Evolutionary conservation across 1,140 invertebrate genomes (phyloP), one percentile per base, ranked within the genome.

Genomic region (Drosophila jambulina): DNA sequence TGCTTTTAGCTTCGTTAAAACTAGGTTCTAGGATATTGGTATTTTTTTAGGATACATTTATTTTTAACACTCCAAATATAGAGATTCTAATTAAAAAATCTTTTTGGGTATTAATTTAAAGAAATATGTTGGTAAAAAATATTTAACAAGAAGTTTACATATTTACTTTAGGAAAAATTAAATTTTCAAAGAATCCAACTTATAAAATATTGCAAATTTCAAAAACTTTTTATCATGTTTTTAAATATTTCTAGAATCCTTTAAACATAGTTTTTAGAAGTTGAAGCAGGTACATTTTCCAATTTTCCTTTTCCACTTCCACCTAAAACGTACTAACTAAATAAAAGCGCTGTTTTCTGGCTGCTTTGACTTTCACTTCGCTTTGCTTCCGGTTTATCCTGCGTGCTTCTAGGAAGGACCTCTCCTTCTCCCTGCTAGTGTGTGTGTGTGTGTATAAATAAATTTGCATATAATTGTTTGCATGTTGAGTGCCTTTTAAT

Each of bases 381-480:
- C 19, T 56, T 40, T 45, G 27, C 29, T 23, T 34, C 7, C 15
- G 7, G n/a, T 17, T 21, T 40, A 32, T 29, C 12, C 42, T 51
- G 56, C 43, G 45, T 67, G 51, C 49, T 61, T 34, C 61, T 42
- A 45, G 63, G 61, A 32, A 51, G 48, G 25, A 51, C 48, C 48
- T 48, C 15, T 25, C 21, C 15, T 15, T 25, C 45, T 23, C 13
- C 8, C 3, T 5, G 2, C 17, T 10, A n/a, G 17, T 27, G 48
- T 69, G 46, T 67, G 61, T 62, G 61, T 58, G 74, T 74, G 69
- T 88, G 64, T 78, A 88, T 78, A 83, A 88, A 83, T 88, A 75
- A 91, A 90, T 90, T 90, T 90, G 86, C 85, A 88, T 88, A 88
- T 90, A 88, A 88, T 88, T 91, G 85, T 90, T 90, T 88, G 85